Base-by-base conservation (phyloP, 2,888 invertebrate genomes). In the Falcaria lacertinaria region DNA sequence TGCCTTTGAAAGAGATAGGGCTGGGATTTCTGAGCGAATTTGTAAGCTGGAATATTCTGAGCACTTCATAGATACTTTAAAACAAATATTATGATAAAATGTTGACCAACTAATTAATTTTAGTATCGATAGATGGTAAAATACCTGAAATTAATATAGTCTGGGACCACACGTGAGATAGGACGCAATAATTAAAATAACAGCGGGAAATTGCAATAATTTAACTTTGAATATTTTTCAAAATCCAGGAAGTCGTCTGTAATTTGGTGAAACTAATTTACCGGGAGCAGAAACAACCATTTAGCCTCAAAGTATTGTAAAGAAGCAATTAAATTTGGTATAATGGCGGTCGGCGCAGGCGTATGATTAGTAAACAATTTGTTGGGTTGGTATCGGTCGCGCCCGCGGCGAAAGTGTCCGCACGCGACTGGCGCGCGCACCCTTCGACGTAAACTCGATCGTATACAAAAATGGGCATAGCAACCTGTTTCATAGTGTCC, bases 291-390 rank as follows among this genome's bases (percentile, higher is more conserved):
- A 61, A 59, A 71, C 69, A 74, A 74, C 65, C 70, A 57, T 72
- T 78, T 76, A 78, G 69, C 64, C 54, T 60, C 52, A 72, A 75
- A 74, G 58, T 74, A 74, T 82, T 80, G 70, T 74, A 77, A 79
- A 80, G 76, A 78, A 78, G 74, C 75, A 77, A 81, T 81, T 80
- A 73, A 59, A 60, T 63, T 43, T 48, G 57, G 64, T 65, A 69
- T 69, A 62, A 59, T 57, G 52, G 60, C 58, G 48, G 66, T 58
- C 73, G 80, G 69, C 75, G 74, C 76, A 73, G 74, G 73, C 68
- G 73, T 76, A 68, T 80, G 78, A 81, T 83, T 83, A 80, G 74
- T 63, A 52, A 62, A 71, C 78, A 76, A 78, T 80, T 74, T 73
- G 61, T 28, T 28, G 60, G 64, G 70, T 71, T 76, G 77, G 74